Evolutionary conservation across 1,140 invertebrate species (phyloP), one percentile per base, ranked within the genome.

Genomic region (Semibalanus balanoides): DNA sequence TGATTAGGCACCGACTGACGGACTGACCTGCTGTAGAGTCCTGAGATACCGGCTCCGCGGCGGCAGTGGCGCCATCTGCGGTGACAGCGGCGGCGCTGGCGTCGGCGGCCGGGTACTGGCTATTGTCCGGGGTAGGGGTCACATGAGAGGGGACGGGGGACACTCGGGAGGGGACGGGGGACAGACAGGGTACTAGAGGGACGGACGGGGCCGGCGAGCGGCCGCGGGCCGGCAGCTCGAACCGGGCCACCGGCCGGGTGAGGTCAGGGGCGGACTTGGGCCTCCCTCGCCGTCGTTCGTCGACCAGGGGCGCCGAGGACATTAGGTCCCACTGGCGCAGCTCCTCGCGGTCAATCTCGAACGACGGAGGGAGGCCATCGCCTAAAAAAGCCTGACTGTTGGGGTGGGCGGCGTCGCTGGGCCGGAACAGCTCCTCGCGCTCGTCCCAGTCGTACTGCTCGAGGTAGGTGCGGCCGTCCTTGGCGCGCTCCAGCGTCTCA

Each of bases 241-340:
- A 28, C 35, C n/a, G 3, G 71, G 64, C 17, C 29, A 73, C 31
- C n/a, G 64, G 31, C 40, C 31, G 40, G 75, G n/a, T 27, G 28
- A 76, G 31, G 75, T 51, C 35, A 28, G 31, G 40, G 75, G 28
- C 64, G 29, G 35, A 40, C 74, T 76, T 31, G 27, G 64, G 69
- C 29, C 31, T 43, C 73, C 77, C 71, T 74, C 78, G 31, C 30
- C 31, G 30, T 74, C 69, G 40, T 40, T 74, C 72, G 51, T 75
- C 74, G 28, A 76, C 74, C 74, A 81, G 78, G 30, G 86, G 86
- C 77, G 88, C 91, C 86, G 91, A 92, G 72, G 92, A 93, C 88
- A 93, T 87, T 77, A 93, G 87, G 84, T 94, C 92, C 92, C 92
- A 93, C 81, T 93, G 92, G 43, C 92, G 87, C 79, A 93, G 86